Evolutionary conservation across 2,797 vertebrate genomes (phyloP).

Genomic region (Lerista edwardsae): DNA sequence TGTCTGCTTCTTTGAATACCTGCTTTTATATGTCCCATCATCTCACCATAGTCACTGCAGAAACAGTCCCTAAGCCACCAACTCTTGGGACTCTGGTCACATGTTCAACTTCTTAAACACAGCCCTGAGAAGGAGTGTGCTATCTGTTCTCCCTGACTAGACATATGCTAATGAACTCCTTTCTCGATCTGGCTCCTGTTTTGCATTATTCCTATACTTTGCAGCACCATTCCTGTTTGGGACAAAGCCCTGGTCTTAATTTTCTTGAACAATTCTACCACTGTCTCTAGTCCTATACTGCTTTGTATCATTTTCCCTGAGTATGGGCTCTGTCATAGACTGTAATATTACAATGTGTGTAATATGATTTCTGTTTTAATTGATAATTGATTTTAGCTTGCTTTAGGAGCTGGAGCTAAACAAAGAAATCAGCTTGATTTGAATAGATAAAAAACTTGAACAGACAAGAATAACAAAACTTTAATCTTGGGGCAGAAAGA

Average conservation of each 20-base stretch:
- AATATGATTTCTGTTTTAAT: background rate
- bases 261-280: background rate
- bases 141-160: background rate
- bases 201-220: background rate
- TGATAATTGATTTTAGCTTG: background rate
- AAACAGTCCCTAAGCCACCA: background rate
- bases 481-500: background rate
- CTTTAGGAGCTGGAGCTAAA: background rate
- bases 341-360: background rate
- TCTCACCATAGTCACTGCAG: background rate
- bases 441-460: background rate
- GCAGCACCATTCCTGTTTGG: background rate
- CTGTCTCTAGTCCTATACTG: background rate
- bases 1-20: background rate
- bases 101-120: background rate
- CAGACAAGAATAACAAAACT: background rate
- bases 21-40: background rate
- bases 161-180: background rate
- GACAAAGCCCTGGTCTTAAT: background rate
- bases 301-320: background rate
- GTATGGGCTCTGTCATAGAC: background rate
- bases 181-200: background rate
- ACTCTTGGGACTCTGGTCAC: background rate
- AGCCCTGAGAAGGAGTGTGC: background rate
- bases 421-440: background rate